Evolutionary conservation across 2,888 invertebrate species (phyloP).

Genomic region (Sipunculus nudus): DNA sequence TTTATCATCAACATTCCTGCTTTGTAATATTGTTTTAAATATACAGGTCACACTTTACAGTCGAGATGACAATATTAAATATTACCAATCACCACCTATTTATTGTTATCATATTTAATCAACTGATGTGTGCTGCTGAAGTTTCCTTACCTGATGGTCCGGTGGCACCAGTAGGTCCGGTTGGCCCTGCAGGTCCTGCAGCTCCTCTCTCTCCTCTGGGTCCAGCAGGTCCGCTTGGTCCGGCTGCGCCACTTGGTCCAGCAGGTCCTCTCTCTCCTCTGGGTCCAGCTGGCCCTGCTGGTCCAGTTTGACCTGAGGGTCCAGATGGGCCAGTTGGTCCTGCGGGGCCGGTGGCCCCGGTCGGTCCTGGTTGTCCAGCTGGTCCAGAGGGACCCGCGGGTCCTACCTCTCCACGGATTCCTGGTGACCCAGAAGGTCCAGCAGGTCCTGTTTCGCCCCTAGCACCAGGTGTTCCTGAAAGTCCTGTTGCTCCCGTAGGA

Average conservation of each 20-base stretch:
- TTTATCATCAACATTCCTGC: too few species aligned
- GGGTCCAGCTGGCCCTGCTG: slow-evolving; percentile 10
- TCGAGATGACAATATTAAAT: too few species aligned
- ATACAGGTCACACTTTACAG: too few species aligned
- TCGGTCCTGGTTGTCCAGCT: slow-evolving; percentile 69
- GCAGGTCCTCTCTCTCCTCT: slow-evolving; percentile 17
- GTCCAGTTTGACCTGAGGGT: slow-evolving; percentile 19
- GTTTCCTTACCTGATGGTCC: slow-evolving; percentile 19
- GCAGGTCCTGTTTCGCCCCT: slow-evolving; percentile 12
- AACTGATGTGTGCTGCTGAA: slow-evolving; percentile 20
- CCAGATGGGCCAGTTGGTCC: slow-evolving; percentile 30
- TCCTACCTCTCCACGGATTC: slow-evolving; percentile 71
- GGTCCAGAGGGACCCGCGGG: slow-evolving; percentile 70
- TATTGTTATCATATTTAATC: too few species aligned
- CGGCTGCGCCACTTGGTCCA: slow-evolving; percentile 11
- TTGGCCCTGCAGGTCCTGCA: slow-evolving; percentile 21
- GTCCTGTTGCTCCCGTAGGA: not conserved
- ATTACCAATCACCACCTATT: too few species aligned
- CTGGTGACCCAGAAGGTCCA: slow-evolving; percentile 8
- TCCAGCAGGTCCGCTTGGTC: slow-evolving; percentile 2
- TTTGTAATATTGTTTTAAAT: too few species aligned
- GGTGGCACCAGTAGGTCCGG: slow-evolving; percentile 27
- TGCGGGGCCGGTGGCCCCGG: slow-evolving; percentile 66
- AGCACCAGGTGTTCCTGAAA: slow-evolving; percentile 1
- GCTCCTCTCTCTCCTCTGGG: slow-evolving; percentile 7